Base-by-base conservation (phyloP, 1,140 invertebrate species). In the Microplitis demolitor region DNA sequence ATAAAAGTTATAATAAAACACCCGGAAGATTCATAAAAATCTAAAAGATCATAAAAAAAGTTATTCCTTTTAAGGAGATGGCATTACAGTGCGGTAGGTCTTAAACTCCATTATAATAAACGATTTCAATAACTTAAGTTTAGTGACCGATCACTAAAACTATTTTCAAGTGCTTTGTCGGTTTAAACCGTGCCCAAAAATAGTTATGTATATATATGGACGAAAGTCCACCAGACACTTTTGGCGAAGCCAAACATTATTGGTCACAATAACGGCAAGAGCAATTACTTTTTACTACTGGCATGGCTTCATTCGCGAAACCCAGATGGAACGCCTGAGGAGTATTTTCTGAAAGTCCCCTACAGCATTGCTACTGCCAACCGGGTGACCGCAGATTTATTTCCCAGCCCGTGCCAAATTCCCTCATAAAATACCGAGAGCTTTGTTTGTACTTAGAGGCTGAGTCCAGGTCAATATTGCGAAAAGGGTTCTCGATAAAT, bases 371-470 rank as follows among this genome's bases (percentile, higher is more conserved):
- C 33, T 53, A 53, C 31, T 62, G 14, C 66, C 58, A 60, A 45
- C n/a, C n/a, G n/a, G 53, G 39, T 58, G 37, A 75, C 74, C 74
- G 60, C 74, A 73, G 74, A 75, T 75, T 75, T 75, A 75, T 75
- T 66, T 72, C 69, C 67, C 66, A 71, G 60, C 45, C 60, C 66
- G 64, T 66, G 63, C 71, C 72, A 68, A 77, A 77, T 77, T 77
- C 67, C 73, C 74, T 73, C 74, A 77, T 77, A 77, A 77, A 74
- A 71, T 72, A 64, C 71, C 13, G 34, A 24, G 56, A 35, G 60
- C 72, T 77, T 77, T 77, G 72, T 77, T 77, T 77, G 71, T 54
- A 73, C 70, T 74, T 77, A 35, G 39, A 66, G 56, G 68, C 39
- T 45, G 39, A 45, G 39, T 45, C 39, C 56, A 64, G 66, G 71